Percentiles rank a stretch among this genome's conserved stretches.
phyloP scores from a whole-genome alignment of 2,888 invertebrate genomes.

The Liodrosophila aerea region DNA sequence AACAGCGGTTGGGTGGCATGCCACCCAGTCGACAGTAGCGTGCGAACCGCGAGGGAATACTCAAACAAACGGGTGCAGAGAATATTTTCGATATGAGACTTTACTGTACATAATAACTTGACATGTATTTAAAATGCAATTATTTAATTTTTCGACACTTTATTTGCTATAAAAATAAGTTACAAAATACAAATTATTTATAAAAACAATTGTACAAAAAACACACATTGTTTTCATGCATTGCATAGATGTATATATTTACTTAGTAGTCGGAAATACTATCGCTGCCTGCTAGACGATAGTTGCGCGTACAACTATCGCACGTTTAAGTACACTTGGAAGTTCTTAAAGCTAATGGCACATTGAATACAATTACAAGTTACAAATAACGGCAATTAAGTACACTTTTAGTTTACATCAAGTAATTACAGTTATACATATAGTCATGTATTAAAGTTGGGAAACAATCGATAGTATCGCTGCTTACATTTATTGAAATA shows the following conservation, averaged over 20 bases:
- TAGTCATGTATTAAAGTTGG: no score
- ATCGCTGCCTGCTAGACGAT: background rate
- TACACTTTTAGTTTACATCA: slow-evolving; percentile 57
- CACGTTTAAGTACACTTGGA: slow-evolving; percentile 41
- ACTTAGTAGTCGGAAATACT: no score
- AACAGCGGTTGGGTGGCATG: background rate
- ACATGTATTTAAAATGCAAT: slow-evolving; percentile 27
- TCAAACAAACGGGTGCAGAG: slow-evolving; percentile 48
- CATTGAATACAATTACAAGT: slow-evolving; percentile 66
- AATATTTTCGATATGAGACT: slow-evolving; percentile 9
- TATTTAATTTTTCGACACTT: slow-evolving; percentile 65
- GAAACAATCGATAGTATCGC: no score
- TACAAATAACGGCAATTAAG: slow-evolving; percentile 47
- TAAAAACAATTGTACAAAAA: slow-evolving; percentile 11
- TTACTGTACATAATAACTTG: slow-evolving; percentile 15
- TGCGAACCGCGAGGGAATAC: slow-evolving; percentile 15
- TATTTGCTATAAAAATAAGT: slow-evolving; percentile 70
- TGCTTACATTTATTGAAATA: no score
- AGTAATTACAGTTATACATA: background rate
- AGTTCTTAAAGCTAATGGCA: slow-evolving; percentile 69
- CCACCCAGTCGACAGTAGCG: slow-evolving; percentile 41
- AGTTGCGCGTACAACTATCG: background rate
- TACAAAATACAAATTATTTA: slow-evolving; percentile 57
- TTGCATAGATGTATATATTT: slow-evolving; percentile 8
- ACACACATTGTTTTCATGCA: background rate